phyloP scores from a whole-genome alignment of 2,113 vertebrate species.

The Scopus umbretta region DNA sequence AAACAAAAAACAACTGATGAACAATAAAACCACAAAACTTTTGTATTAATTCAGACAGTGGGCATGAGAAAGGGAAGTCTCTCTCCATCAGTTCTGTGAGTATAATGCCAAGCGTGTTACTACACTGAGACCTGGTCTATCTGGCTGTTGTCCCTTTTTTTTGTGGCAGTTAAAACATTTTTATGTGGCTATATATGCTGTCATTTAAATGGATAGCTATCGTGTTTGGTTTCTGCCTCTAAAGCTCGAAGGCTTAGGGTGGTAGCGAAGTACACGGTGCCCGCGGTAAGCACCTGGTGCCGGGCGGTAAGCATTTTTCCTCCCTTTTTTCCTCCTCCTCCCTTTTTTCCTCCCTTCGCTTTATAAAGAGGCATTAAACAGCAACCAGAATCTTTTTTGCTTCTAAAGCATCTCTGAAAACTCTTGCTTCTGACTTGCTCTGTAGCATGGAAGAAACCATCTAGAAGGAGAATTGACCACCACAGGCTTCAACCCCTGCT shows the following conservation, averaged over 20 bases:
- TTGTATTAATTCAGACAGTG: neutral
- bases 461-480: neutral
- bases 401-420: neutral
- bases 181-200: fast-evolving
- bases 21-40: fast-evolving
- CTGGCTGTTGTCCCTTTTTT: neutral
- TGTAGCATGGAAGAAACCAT: neutral
- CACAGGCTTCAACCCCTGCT: fast-evolving
- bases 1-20: fast-evolving
- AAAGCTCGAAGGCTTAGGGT: neutral
- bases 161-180: fast-evolving
- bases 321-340: too few species aligned
- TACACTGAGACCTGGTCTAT: neutral
- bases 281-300: too few species aligned
- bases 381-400: neutral
- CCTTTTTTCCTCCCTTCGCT: too few species aligned
- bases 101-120: fast-evolving
- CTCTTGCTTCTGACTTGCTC: too few species aligned
- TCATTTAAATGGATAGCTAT: fast-evolving
- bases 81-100: too few species aligned
- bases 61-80: too few species aligned
- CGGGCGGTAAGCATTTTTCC: too few species aligned
- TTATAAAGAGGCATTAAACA: neutral
- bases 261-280: too few species aligned
- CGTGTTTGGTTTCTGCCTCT: neutral